phyloP scores from a whole-genome alignment of 2,797 vertebrate genomes.

The Crocodylus rhombifer region DNA sequence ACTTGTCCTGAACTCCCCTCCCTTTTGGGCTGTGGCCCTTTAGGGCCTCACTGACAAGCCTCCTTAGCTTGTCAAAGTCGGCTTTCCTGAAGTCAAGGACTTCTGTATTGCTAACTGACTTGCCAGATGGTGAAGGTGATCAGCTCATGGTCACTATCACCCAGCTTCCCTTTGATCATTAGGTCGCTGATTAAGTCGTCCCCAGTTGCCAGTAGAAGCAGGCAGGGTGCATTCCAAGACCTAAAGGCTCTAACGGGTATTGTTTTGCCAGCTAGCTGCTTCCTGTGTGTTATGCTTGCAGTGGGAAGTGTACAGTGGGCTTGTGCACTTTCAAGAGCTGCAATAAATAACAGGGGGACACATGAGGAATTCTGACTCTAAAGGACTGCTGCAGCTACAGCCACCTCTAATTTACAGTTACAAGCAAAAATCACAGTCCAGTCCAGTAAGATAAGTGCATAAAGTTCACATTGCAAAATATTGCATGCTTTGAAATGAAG shows the following conservation, averaged over 20 bases:
- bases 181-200: too few species aligned
- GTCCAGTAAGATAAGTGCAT: not conserved
- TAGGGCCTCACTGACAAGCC: too few species aligned
- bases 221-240: not conserved
- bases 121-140: too few species aligned
- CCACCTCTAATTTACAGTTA: not conserved
- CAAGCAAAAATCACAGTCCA: not conserved
- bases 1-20: too few species aligned
- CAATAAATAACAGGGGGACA: constrained; percentile 2
- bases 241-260: not conserved
- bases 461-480: not conserved
- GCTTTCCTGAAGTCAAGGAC: too few species aligned
- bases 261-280: constrained; percentile 4
- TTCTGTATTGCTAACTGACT: too few species aligned
- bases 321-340: constrained; percentile 50
- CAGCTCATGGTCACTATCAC: too few species aligned
- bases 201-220: not conserved
- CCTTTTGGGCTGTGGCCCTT: too few species aligned
- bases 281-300: constrained; percentile 40
- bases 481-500: not conserved
- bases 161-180: too few species aligned
- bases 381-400: not conserved
- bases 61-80: too few species aligned
- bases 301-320: constrained; percentile 17
- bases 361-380: constrained; percentile 32